A percentile compares a stretch with the other conserved stretches of the same genome.
Evolutionary conservation across 92 coral and sea anemone genomes (phyloP).

Genomic region (Montipora capitata): DNA sequence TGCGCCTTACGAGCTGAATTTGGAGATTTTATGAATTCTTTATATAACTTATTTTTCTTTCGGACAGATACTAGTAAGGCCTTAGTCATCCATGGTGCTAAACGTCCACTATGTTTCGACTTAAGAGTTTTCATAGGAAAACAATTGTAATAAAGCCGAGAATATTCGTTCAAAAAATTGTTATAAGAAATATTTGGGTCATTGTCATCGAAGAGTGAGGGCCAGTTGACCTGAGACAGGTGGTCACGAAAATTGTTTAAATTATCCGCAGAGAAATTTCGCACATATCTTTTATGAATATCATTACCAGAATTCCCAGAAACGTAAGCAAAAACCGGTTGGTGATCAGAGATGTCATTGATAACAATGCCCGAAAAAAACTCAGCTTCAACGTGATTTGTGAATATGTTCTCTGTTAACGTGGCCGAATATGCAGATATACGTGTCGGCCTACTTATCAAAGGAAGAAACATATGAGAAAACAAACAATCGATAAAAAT

Average conservation of each 20-base stretch:
- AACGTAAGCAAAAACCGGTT: conserved; percentile 13
- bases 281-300: not conserved
- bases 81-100: conserved; percentile 15
- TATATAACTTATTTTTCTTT: too few species aligned
- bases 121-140: conserved; percentile 13
- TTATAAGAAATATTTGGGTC: too few species aligned
- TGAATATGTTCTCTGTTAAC: conserved; percentile 30
- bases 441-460: conserved; percentile 48
- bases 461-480: conserved; percentile 44
- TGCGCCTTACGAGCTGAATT: too few species aligned
- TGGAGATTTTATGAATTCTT: too few species aligned
- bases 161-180: too few species aligned
- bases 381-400: too few species aligned
- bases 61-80: not conserved
- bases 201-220: conserved; percentile 1
- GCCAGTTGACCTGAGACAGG: conserved; percentile 49
- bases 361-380: not conserved
- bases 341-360: conserved; percentile 49
- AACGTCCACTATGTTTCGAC: not conserved
- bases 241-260: conserved; percentile 28
- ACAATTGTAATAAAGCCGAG: not conserved
- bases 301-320: conserved; percentile 13
- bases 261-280: conserved; percentile 12
- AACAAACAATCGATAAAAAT: conserved; percentile 11
- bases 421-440: conserved; percentile 58